Percentiles rank a stretch among this genome's conserved stretches.
phyloP scores from a whole-genome alignment of 2,888 invertebrate genomes.

The Poecilus cupreus region DNA sequence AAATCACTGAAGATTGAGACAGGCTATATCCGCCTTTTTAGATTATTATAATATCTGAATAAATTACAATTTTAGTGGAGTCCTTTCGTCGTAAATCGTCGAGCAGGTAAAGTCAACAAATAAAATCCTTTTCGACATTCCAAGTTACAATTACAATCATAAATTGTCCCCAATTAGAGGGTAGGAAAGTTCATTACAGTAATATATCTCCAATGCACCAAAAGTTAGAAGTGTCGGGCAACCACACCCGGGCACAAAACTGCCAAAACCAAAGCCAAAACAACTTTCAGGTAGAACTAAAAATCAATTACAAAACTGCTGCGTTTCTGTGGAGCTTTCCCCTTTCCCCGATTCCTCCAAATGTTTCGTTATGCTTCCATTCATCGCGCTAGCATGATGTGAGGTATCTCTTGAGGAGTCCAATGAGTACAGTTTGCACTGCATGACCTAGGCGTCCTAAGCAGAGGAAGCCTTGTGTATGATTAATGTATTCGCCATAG shows the following conservation, averaged over 20 bases:
- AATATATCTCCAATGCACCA: slow-evolving; percentile 14
- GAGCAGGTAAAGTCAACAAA: slow-evolving; percentile 9
- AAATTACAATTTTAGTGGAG: not conserved
- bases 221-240: slow-evolving; percentile 6
- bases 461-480: not conserved
- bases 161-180: slow-evolving; percentile 32
- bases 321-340: not conserved
- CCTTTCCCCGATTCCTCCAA: not conserved
- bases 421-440: not conserved
- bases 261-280: slow-evolving; percentile 13
- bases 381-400: not conserved
- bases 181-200: slow-evolving; percentile 19
- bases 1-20: too few relatives aligned
- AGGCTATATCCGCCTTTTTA: too few relatives aligned
- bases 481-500: not conserved
- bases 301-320: slow-evolving; percentile 12
- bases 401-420: not conserved
- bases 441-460: not conserved
- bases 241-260: not conserved
- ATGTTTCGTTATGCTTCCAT: not conserved
- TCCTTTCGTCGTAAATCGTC: slow-evolving; percentile 1
- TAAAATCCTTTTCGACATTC: not conserved
- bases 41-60: too few relatives aligned
- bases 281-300: slow-evolving; percentile 10
- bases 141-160: slow-evolving; percentile 5